Base-by-base conservation (phyloP, 2,113 vertebrate species). In the Hiodon alosoides region DNA sequence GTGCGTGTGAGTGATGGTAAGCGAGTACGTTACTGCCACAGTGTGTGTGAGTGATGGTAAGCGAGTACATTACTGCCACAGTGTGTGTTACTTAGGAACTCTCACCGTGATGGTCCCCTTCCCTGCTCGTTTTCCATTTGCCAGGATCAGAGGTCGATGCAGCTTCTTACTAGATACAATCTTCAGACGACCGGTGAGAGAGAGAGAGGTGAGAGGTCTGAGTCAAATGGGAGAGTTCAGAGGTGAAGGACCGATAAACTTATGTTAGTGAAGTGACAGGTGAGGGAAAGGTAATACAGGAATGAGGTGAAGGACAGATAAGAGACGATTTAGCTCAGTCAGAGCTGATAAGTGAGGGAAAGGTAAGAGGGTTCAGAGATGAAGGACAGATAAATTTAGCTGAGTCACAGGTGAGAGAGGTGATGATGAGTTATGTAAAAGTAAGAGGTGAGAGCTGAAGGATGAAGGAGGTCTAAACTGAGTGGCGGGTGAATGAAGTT, bases 161-260 rank as follows among this genome's bases (percentile, higher is more conserved):
- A 98, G 93, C 87, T 98, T 98, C 90, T 98, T 99, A 91, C 96
- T 98, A 83, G 97, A 99, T 83, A 99, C 96, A 3, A 99, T 98
- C 97, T 99, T 77, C 66, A 51, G 47, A 65, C 48, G 52, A 8
- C 59, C 48, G 53, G 31, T 31, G 31, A 31, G 31, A 31, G 31
- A 31, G 31, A 31, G 31, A 31, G 31, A 31, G 31, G 31, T 31
- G 31, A 31, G 31, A 31, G 31, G 31, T 31, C 31, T 31, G 31
- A 31, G 31, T 31, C 31, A 31, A 31, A 31, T 31, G 31, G 2
- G 31, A 31, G 31, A 31, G 31, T 31, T 31, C 31, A 31, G 31
- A 31, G 31, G 31, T 31, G 31, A 31, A 31, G 31, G 31, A 31
- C 31, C 0, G 31, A 31, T 31, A 31, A 31, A 31, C 31, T 31